These are phyloP conservation scores for Epinephelus fuscoguttatus DNA, from an alignment of 2,113 vertebrate genomes.

Conservation along the genomic window DNA sequence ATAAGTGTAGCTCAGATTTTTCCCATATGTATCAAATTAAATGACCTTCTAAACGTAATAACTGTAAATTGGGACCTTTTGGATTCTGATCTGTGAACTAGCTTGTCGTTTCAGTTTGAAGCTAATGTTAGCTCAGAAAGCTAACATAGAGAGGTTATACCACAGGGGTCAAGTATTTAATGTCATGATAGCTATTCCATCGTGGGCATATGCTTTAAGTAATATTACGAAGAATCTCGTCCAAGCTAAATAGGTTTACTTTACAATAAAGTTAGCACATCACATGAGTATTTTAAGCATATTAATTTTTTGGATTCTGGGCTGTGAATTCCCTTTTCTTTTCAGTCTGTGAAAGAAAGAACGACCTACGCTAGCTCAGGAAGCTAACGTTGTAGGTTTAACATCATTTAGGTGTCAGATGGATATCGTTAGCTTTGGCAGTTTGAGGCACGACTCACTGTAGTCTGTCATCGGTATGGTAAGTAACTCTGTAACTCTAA, in stretches of 20 bases:
- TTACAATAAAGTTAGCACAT: neutral
- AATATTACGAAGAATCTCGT: neutral
- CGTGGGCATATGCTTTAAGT: too few relatives aligned
- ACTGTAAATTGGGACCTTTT: too few relatives aligned
- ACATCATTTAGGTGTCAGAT: neutral
- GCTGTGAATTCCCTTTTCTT: neutral
- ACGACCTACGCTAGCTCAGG: neutral
- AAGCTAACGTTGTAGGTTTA: conserved; percentile 11
- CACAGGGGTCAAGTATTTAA: neutral
- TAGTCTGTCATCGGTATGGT: conserved; percentile 29
- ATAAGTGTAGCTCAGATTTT: neutral
- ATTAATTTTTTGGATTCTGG: too few relatives aligned
- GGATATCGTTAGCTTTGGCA: conserved; percentile 8
- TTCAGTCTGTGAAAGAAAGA: neutral
- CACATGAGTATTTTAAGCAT: too few relatives aligned
- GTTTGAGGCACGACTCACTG: neutral
- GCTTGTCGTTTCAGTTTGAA: too few relatives aligned
- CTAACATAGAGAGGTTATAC: neutral
- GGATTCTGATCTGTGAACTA: too few relatives aligned
- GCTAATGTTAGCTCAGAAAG: neutral
- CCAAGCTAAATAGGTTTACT: neutral
- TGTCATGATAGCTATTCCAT: too few relatives aligned
- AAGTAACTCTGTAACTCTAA: conserved; percentile 24
- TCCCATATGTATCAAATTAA: too few relatives aligned
- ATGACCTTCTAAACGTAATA: too few relatives aligned